Base-by-base conservation (phyloP, 2,888 invertebrate genomes). In the Spialia ferax region DNA sequence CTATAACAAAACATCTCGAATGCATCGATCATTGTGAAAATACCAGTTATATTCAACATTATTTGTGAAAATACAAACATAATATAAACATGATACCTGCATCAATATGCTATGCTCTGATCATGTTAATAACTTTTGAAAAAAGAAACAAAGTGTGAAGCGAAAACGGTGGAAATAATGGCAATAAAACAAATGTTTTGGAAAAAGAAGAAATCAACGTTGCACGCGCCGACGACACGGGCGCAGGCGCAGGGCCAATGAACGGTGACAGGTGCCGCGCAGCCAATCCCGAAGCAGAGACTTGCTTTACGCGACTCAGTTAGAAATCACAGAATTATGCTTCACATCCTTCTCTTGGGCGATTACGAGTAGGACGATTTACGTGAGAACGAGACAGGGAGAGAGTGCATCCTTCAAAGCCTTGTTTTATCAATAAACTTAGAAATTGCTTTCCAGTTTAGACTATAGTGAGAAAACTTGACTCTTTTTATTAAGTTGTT, bases 201-300 rank as follows among this genome's bases (percentile, higher is more conserved):
- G 35, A 70, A 73, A 70, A 64, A 62, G 56, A 73, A 73, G 69
- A 87, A 87, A 86, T 81, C 76, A 74, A 76, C 78, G 79, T 77
- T 84, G 83, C 88, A 86, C 86, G 87, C 85, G 85, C 84, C 83
- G 83, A 80, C 72, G 68, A 69, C 77, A 76, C 83, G 75, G 79
- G 78, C 81, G 78, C 83, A 84, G 79, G 78, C 81, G 78, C 83
- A 84, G 87, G 87, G 89, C 90, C 89, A 89, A 87, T 86, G 89
- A 89, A 89, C 90, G 88, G 80, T 85, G 87, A 87, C 90, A 89
- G 87, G 87, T 90, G 87, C 83, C 81, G 80, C 77, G 79, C 82
- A 74, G 78, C 87, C 85, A 87, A 89, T 87, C 84, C 80, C 76
- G 75, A 78, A 74, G 77, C 81, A 77, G 79, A 80, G 77, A 79